Percentiles rank a stretch among this genome's conserved stretches.
Evolutionary conservation across 2,797 vertebrate species (phyloP).

Genomic region (Artibeus jamaicensis): DNA sequence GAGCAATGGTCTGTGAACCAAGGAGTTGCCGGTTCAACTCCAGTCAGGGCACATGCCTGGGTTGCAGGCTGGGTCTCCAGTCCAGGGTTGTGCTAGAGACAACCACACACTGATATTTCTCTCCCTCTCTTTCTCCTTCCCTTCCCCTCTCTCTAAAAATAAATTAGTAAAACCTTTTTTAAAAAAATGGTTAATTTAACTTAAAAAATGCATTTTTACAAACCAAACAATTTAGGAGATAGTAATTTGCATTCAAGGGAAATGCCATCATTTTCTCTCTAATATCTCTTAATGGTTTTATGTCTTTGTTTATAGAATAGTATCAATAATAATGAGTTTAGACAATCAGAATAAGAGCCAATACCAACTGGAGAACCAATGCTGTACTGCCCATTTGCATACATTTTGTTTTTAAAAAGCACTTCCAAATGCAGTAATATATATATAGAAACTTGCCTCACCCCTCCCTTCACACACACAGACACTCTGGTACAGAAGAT

Average conservation of each 20-base stretch:
- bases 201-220: neutral
- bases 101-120: too few species aligned
- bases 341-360: neutral
- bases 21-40: too few species aligned
- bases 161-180: too few species aligned
- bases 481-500: neutral
- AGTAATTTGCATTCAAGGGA: neutral
- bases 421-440: neutral
- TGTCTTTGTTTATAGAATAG: neutral
- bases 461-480: neutral
- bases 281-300: neutral
- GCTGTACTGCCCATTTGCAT: neutral
- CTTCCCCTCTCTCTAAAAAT: too few species aligned
- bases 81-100: too few species aligned
- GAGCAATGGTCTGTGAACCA: too few species aligned
- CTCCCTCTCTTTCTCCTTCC: too few species aligned
- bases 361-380: neutral
- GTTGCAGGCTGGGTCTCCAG: too few species aligned
- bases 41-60: too few species aligned
- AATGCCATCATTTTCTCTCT: neutral
- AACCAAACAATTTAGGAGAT: neutral
- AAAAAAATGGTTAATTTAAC: too few species aligned
- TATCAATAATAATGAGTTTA: neutral
- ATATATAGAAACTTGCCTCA: neutral
- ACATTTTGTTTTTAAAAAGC: constrained; percentile 11